Percentiles rank a stretch among this genome's conserved stretches.
Conservation (phyloP, 2,888 invertebrate genomes). For the Zygothrica quintamaculata region DNA sequence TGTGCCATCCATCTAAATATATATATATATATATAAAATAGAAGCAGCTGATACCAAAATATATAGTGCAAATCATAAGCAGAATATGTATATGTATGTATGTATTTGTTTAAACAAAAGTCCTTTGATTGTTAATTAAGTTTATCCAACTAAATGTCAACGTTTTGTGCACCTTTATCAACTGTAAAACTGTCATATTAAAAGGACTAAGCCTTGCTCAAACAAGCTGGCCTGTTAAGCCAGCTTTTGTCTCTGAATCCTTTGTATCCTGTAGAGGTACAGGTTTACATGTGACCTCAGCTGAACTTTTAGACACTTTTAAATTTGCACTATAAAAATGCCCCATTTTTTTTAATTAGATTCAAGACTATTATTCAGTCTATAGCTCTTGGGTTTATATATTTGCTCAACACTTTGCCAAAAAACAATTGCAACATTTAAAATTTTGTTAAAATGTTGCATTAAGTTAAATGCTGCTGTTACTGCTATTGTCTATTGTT, state of each 20-base stretch:
- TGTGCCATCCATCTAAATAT: constrained; percentile 69
- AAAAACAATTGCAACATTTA: constrained; percentile 45
- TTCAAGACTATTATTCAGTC: background rate
- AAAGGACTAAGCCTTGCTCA: constrained; percentile 44
- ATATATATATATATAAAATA: no score
- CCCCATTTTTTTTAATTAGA: constrained; percentile 1
- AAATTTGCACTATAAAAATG: no score
- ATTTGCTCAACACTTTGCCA: constrained; percentile 62
- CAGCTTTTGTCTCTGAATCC: background rate
- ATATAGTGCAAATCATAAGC: no score
- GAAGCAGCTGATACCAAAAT: no score
- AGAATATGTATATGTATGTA: constrained; percentile 8
- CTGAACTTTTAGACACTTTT: no score
- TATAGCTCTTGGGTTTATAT: constrained; percentile 31
- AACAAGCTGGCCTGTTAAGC: constrained; percentile 26
- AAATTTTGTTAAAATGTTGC: constrained; percentile 36
- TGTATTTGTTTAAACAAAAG: no score
- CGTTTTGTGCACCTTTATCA: constrained; percentile 62
- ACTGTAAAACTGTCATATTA: constrained; percentile 54
- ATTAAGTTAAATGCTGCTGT: constrained; percentile 26
- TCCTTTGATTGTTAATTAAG: constrained; percentile 65
- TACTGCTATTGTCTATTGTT: background rate
- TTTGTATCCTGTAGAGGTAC: no score
- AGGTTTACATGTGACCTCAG: no score
- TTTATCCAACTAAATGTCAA: constrained; percentile 49